Base-by-base conservation (phyloP, 2,797 vertebrate genomes). In the Nannoperca australis region DNA sequence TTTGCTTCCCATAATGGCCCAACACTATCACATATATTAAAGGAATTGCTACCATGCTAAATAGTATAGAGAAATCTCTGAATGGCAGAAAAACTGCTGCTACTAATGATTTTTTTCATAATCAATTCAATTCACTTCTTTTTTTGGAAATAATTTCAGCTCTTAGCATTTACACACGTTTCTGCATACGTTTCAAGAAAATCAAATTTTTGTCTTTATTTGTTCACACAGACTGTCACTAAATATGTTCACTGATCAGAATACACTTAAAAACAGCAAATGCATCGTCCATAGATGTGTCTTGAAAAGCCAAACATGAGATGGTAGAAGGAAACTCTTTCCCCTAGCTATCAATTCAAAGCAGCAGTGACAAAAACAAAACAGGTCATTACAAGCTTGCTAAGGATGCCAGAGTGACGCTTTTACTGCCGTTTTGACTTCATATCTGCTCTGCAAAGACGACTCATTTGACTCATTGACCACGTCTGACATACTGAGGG, bases 381-480 rank as follows among this genome's bases (percentile, higher is more conserved):
- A 73, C 69, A 69, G 38, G 27, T 70, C 47, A 69, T 27, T 7
- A 20, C 3, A 17, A 30, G 34, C 34, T 22, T 27, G 11, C 13
- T 18, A 50, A 34, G 47, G 45, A 60, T n/a, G 14, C 20, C 38
- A 56, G 53, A 24, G 3, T 32, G 30, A 14, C 22, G 30, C n/a
- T 49, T 73, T 55, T 32, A 73, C 54, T 22, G 15, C 9, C 12
- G 17, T 58, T 44, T 55, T 18, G 10, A 18, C 42, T 34, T 34
- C 7, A 10, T 9, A 50, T 66, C 36, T 38, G 22, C 22, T 20
- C 3, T 17, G 22, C 60, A 58, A 50, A 6, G 2, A 56, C 11
- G 14, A 55, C 51, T 67, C 56, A 42, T 56, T 30, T 55, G 49
- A 74, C 61, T 68, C 36, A 56, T 70, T 50, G 24, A 62, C 32